Evolutionary conservation across 1,140 invertebrate genomes (phyloP), one percentile per base, ranked within the genome.

Genomic region (Cardiocondyla obscurior): DNA sequence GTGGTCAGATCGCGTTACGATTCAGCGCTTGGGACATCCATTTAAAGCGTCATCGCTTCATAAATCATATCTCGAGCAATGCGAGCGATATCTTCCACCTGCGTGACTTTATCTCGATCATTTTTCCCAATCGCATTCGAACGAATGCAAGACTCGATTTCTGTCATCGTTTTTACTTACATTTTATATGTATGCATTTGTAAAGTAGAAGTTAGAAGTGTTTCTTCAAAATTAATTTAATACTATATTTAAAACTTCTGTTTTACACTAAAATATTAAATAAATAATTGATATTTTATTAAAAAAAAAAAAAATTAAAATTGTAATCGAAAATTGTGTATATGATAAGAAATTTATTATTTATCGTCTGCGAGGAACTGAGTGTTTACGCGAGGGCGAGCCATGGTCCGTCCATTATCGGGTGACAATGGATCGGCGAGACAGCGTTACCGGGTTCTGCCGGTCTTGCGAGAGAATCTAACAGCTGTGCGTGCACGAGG

Each of bases 1-100:
- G 86, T 62, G 85, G 85, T 84, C 85, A 87, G 85, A 88, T 88
- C 86, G 85, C 85, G 83, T 88, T 87, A 84, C 86, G 86, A 85
- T 87, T 77, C 82, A 60, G n/a, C 39, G 49, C 85, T 22, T 57
- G 85, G 82, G 81, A 84, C 86, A 87, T 88, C 81, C 86, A 58
- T 88, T 87, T 87, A 77, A 88, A 88, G 76, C 77, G 77, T 88
- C 85, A 73, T 85, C 77, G 85, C 82, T 69, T 69, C 86, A 73
- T 88, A 88, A 87, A 87, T 88, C 85, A 88, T 85, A 87, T 14
- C 44, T 44, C 33, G 69, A 73, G 19, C 62, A 84, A 72, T 64
- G 79, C 86, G 79, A 79, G 76, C 72, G 39, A 74, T 73, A 12
- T n/a, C 30, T 67, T 62, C 19, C 51, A 39, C 28, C n/a, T 72